Conservation (phyloP, 2,888 invertebrate species). For the Sepioteuthis lessoniana region DNA sequence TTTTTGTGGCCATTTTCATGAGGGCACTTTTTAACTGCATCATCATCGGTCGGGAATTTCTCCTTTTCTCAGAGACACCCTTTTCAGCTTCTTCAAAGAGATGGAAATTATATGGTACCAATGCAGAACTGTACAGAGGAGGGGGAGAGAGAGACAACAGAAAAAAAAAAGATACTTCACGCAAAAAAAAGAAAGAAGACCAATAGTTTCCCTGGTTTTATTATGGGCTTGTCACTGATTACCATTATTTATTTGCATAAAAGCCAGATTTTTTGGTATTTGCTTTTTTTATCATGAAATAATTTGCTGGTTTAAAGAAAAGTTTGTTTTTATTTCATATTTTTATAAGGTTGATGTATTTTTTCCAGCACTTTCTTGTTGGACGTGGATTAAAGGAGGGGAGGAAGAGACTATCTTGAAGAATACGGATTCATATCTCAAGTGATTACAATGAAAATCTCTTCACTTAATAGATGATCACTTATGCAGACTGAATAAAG, state of each 20-base stretch:
- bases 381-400: not conserved
- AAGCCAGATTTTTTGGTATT: not conserved
- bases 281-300: not conserved
- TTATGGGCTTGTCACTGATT: not conserved
- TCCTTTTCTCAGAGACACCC: not conserved
- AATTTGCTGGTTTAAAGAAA: not conserved
- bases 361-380: not conserved
- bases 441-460: not conserved
- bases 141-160: not conserved
- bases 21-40: not conserved
- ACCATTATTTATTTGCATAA: constrained; percentile 2
- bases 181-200: not conserved
- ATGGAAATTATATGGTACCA: not conserved
- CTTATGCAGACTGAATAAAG: not conserved
- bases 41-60: not conserved
- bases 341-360: not conserved
- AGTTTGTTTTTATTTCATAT: not conserved
- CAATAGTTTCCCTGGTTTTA: not conserved
- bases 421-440: not conserved
- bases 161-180: not conserved
- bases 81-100: not conserved
- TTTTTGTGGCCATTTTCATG: constrained; percentile 5
- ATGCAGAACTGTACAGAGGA: not conserved
- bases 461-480: not conserved
- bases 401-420: not conserved